Evolutionary conservation across 2,888 invertebrate genomes (phyloP).

Genomic region (Dorcus parallelipipedus): DNA sequence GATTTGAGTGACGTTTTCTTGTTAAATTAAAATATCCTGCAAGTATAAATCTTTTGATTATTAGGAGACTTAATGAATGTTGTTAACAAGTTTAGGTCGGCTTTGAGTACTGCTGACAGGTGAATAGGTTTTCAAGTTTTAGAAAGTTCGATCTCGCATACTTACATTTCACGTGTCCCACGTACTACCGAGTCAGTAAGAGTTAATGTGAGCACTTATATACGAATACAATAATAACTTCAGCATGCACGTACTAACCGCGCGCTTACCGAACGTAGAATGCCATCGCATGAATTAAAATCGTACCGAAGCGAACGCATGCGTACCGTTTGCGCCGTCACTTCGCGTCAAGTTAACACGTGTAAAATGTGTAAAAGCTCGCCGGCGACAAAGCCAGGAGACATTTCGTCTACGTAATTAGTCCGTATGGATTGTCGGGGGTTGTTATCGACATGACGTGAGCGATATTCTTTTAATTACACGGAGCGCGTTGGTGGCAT

Average conservation of each 20-base stretch:
- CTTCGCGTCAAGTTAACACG: constrained; percentile 12
- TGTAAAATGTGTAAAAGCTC: constrained; percentile 21
- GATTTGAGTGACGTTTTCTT: too few relatives aligned
- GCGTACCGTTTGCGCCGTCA: constrained; percentile 4
- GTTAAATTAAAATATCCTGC: too few relatives aligned
- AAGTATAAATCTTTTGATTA: too few relatives aligned
- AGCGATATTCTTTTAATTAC: constrained; percentile 14
- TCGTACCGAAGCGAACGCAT: constrained; percentile 7
- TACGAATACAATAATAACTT: constrained; percentile 16
- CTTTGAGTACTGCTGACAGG: too few relatives aligned
- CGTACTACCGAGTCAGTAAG: background rate
- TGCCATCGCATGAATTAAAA: constrained; percentile 17
- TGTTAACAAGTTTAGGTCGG: too few relatives aligned
- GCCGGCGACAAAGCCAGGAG: constrained; percentile 12
- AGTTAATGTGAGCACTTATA: constrained; percentile 8
- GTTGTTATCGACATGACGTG: constrained; percentile 12
- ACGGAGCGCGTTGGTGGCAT: background rate
- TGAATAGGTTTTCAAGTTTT: too few relatives aligned
- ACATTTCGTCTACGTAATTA: constrained; percentile 2
- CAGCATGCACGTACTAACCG: constrained; percentile 11
- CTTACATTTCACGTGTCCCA: constrained; percentile 23
- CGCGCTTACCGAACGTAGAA: constrained; percentile 24
- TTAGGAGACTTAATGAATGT: too few relatives aligned
- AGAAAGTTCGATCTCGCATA: background rate
- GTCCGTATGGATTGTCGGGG: constrained; percentile 7